Percentiles rank a stretch among this genome's conserved stretches.
Conservation (phyloP, 2,888 invertebrate species). For the Limenitis camilla region DNA sequence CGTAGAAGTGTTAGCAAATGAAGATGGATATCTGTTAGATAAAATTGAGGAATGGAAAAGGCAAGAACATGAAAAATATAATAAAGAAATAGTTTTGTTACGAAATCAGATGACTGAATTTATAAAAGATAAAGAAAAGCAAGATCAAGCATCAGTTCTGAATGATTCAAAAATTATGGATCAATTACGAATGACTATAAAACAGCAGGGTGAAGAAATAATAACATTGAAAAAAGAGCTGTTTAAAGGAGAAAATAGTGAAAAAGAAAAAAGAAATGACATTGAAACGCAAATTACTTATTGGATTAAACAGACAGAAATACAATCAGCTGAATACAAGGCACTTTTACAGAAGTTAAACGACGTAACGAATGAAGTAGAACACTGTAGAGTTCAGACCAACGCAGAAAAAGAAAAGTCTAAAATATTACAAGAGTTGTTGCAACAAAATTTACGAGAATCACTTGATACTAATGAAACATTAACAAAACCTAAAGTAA, state of each 20-base stretch:
- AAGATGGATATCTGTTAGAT: constrained; percentile 47
- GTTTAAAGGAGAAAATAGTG: constrained; percentile 42
- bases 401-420: constrained; percentile 48
- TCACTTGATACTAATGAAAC: constrained; percentile 8
- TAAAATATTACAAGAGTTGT: constrained; percentile 41
- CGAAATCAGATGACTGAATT: constrained; percentile 57
- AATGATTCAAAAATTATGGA: constrained; percentile 49
- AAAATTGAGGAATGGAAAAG: constrained; percentile 70
- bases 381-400: constrained; percentile 46
- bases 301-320: constrained; percentile 53
- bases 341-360: constrained; percentile 52
- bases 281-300: constrained; percentile 47
- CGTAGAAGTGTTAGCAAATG: constrained; percentile 47
- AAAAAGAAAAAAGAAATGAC: constrained; percentile 43
- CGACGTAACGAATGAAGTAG: constrained; percentile 50
- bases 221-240: constrained; percentile 61
- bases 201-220: constrained; percentile 71
- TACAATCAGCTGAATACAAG: constrained; percentile 56
- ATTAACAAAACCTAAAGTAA: constrained; percentile 21
- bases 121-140: constrained; percentile 50
- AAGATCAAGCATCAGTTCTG: constrained; percentile 28
- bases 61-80: constrained; percentile 70
- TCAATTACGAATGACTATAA: constrained; percentile 57
- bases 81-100: constrained; percentile 63
- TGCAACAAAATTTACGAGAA: constrained; percentile 40